Percentiles rank a stretch among this genome's conserved stretches.
Evolutionary conservation across 2,113 vertebrate genomes (phyloP).

Genomic region (Eulacestoma nigropectus): DNA sequence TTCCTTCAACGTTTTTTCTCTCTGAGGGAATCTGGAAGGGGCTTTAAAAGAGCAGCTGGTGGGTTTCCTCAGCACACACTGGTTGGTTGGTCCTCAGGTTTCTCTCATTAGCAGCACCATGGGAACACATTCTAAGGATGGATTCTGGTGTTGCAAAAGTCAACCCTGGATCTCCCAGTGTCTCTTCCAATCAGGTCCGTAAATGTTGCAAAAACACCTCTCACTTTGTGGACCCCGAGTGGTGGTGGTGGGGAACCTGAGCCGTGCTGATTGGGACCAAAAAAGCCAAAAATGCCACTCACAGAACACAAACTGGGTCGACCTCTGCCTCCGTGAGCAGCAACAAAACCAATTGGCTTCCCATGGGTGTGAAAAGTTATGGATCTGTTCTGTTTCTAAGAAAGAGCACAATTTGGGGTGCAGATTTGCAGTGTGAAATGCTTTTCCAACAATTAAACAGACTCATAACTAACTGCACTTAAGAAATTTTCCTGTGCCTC

Average conservation of each 20-base stretch:
- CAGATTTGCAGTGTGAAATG: not conserved
- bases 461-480: not conserved
- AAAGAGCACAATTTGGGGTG: not conserved
- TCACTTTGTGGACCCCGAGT: slow-evolving; percentile 1
- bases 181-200: slow-evolving; percentile 75
- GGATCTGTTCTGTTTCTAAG: not conserved
- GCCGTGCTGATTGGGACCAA: not conserved
- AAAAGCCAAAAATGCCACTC: slow-evolving; percentile 18
- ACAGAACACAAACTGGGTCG: slow-evolving; percentile 69
- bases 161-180: slow-evolving; percentile 69
- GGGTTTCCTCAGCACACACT: slow-evolving; percentile 8
- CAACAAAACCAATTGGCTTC: slow-evolving; percentile 48
- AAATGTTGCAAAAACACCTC: slow-evolving; percentile 43
- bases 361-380: not conserved
- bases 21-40: slow-evolving; percentile 58
- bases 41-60: slow-evolving; percentile 54
- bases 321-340: not conserved
- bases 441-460: not conserved
- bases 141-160: slow-evolving; percentile 70
- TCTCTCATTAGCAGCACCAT: slow-evolving; percentile 47
- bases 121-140: slow-evolving; percentile 55
- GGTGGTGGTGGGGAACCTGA: slow-evolving; percentile 24
- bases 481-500: not conserved
- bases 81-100: slow-evolving; percentile 20
- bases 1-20: slow-evolving; percentile 29